A percentile compares a stretch with the other conserved stretches of the same genome.
These are phyloP conservation scores for Lamprologus callipterus DNA, from an alignment of 2,113 vertebrate species.

Conservation along the genomic window DNA sequence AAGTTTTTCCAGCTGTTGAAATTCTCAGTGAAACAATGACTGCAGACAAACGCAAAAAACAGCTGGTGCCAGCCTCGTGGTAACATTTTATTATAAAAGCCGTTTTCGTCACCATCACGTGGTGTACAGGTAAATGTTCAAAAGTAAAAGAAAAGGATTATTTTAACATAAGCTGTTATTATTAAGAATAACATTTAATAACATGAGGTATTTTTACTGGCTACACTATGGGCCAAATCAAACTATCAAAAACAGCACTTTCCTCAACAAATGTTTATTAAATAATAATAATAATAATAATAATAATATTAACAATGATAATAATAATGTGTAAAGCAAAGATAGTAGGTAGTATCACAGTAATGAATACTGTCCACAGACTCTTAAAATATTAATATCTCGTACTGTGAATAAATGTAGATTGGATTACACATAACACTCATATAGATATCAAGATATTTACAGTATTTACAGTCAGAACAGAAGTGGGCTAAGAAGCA, in stretches of 20 bases:
- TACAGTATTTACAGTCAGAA: slow-evolving; percentile 67
- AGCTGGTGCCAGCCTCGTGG: not conserved
- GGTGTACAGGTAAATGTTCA: slow-evolving; percentile 46
- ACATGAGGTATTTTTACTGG: slow-evolving; percentile 65
- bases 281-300: slow-evolving; percentile 46
- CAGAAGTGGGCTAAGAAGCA: slow-evolving; percentile 38
- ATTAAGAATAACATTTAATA: slow-evolving; percentile 58
- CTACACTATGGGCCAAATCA: slow-evolving; percentile 54
- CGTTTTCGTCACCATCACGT: slow-evolving; percentile 28
- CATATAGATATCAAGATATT: slow-evolving; percentile 69
- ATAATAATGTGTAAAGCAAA: slow-evolving; percentile 53
- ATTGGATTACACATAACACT: slow-evolving; percentile 70
- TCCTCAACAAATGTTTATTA: slow-evolving; percentile 65
- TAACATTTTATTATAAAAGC: slow-evolving; percentile 60
- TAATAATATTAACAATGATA: slow-evolving; percentile 37
- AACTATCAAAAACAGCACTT: slow-evolving; percentile 44
- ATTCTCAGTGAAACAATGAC: not conserved
- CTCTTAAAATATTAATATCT: slow-evolving; percentile 61
- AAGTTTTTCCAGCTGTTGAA: not conserved
- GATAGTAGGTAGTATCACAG: slow-evolving; percentile 74
- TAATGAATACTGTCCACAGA: slow-evolving; percentile 72
- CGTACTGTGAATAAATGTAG: slow-evolving; percentile 69
- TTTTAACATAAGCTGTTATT: slow-evolving; percentile 38
- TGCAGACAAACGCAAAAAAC: not conserved
- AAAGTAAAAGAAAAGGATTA: slow-evolving; percentile 29